Evolutionary conservation across 2,113 vertebrate species (phyloP).

Genomic region (Stegastes partitus): DNA sequence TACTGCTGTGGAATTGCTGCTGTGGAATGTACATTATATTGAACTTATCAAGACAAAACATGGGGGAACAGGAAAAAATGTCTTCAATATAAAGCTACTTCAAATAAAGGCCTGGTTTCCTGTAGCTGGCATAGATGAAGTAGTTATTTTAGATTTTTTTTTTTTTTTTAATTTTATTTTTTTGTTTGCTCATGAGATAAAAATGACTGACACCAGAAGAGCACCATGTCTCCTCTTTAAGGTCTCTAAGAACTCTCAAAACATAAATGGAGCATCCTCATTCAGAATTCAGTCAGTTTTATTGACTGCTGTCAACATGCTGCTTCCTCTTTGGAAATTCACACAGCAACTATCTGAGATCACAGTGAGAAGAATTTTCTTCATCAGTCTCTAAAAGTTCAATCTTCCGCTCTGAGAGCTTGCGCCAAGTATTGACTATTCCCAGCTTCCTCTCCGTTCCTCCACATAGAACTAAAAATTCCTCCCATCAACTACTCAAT

Average conservation of each 20-base stretch:
- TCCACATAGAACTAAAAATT: background rate
- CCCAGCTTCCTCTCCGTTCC: conserved; percentile 40
- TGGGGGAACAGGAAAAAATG: background rate
- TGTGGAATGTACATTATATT: too few relatives aligned
- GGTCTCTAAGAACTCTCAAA: background rate
- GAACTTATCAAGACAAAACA: too few relatives aligned
- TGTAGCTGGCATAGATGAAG: too few relatives aligned
- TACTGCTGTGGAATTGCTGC: too few relatives aligned
- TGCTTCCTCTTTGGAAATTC: conserved; percentile 59
- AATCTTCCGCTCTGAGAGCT: conserved; percentile 42
- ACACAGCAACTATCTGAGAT: conserved; percentile 45
- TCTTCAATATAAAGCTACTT: background rate
- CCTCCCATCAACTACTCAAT: conserved; percentile 50
- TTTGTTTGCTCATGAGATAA: too few relatives aligned
- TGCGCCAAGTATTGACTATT: conserved; percentile 51
- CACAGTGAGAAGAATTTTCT: conserved; percentile 30
- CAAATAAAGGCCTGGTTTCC: background rate
- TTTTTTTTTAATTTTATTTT: too few relatives aligned
- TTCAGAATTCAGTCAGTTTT: conserved; percentile 38
- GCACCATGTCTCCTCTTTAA: background rate
- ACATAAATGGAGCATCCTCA: background rate
- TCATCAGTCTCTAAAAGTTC: conserved; percentile 22
- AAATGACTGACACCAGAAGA: too few relatives aligned
- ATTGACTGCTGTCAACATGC: conserved; percentile 40
- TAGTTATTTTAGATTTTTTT: too few relatives aligned